Evolutionary conservation across 2,888 invertebrate genomes (phyloP), one percentile per base, ranked within the genome.

Genomic region (Ophioninae sp.): DNA sequence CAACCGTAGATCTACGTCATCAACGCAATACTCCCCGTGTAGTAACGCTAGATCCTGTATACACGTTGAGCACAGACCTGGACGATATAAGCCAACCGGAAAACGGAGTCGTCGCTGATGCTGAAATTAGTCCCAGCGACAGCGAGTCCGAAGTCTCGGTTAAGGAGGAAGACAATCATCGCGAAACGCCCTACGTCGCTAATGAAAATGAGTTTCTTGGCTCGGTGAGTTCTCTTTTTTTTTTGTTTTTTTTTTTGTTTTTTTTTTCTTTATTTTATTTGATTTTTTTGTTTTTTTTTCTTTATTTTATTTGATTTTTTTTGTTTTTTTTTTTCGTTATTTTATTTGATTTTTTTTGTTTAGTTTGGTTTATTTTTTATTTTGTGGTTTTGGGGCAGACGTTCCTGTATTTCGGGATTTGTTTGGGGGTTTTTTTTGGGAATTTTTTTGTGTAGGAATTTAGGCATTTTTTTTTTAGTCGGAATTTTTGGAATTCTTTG

Each of bases 51-150:
- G 92, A 91, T 87, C 92, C 91, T 92, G 87, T 92, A 87, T 90
- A 90, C 89, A 88, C 90, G 89, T 91, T 89, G 86, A 90, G 89
- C 86, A 89, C 92, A 96, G 96, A 96, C 94, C 93, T 96, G 91
- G 96, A 96, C 93, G 96, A 96, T 88, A 95, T 96, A 89, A 95
- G 95, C 91, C 95, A 95, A 89, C 95, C 95, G 82, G 96, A 96
- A 87, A 95, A 95, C 91, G 94, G 94, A 81, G 91, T 93, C 51
- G 92, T 93, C 72, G 94, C 93, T n/a, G 94, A 94, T 88, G 93
- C 92, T 69, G 94, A 94, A 86, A 93, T 94, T 86, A 92, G 92
- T 75, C 91, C 92, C 41, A 94, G 94, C 9, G 95, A 95, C 85
- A 94, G 95, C 13, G 96, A 96, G 79, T 95, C 95, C 6, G 96